Conservation (phyloP, 2,888 invertebrate genomes). For the Xylota segnis region DNA sequence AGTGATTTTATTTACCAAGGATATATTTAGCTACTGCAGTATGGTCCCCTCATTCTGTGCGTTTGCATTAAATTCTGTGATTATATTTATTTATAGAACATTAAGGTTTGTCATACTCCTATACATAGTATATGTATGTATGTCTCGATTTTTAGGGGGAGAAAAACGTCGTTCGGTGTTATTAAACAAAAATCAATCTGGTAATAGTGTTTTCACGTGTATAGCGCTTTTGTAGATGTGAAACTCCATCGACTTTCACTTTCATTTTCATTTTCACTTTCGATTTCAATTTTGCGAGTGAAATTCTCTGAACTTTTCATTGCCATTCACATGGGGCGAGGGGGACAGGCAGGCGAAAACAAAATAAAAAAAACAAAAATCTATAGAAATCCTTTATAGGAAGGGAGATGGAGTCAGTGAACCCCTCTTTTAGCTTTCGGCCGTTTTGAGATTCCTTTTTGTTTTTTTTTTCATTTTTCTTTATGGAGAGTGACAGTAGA, state of each 20-base stretch:
- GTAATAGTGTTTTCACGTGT: slow-evolving; percentile 27
- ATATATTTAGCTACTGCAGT: slow-evolving; percentile 65
- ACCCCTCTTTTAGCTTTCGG: slow-evolving; percentile 25
- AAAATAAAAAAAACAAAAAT: not conserved
- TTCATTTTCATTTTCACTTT: slow-evolving; percentile 43
- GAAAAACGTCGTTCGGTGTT: not conserved
- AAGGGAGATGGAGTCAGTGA: not conserved
- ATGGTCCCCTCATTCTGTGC: not conserved
- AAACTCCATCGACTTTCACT: slow-evolving; percentile 26
- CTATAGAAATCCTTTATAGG: not conserved
- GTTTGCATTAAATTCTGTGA: slow-evolving; percentile 41
- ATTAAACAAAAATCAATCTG: slow-evolving; percentile 42
- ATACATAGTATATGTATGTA: not conserved
- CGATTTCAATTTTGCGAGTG: slow-evolving; percentile 26
- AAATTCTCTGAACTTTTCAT: slow-evolving; percentile 22
- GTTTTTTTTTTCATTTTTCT: not conserved
- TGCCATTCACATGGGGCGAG: not conserved
- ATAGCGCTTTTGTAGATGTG: not conserved
- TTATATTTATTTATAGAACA: slow-evolving; percentile 61
- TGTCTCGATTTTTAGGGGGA: not conserved
- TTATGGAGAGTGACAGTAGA: slow-evolving; percentile 18
- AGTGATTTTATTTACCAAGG: slow-evolving; percentile 42
- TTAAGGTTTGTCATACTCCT: slow-evolving; percentile 33
- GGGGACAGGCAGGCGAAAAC: not conserved
- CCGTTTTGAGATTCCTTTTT: not conserved